Percentiles rank a stretch among this genome's conserved stretches.
Evolutionary conservation across 2,797 vertebrate genomes (phyloP).

Genomic region (Pseudochirops corinnae): DNA sequence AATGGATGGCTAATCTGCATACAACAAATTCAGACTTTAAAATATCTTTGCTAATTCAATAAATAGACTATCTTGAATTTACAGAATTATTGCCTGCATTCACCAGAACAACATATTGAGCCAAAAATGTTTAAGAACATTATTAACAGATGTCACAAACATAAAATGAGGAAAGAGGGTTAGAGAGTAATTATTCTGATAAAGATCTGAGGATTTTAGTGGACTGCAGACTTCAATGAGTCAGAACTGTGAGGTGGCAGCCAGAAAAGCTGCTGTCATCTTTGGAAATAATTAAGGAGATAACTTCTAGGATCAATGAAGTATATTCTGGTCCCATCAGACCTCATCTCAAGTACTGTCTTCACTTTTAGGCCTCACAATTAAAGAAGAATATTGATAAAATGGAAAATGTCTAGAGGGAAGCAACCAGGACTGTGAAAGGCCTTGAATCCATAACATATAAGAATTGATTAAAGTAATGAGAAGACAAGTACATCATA

Average conservation of each 20-base stretch:
- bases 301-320: no score
- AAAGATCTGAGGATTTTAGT: background rate
- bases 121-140: background rate
- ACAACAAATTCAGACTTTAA: background rate
- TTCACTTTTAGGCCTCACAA: background rate
- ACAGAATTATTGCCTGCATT: background rate
- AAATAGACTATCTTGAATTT: background rate
- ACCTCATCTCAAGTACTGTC: background rate
- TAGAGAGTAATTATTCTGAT: background rate
- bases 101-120: background rate
- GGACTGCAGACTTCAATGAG: background rate
- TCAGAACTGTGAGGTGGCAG: background rate
- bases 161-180: background rate
- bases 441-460: background rate
- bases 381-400: background rate
- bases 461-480: background rate
- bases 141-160: background rate
- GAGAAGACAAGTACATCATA: background rate
- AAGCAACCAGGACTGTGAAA: background rate
- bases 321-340: background rate
- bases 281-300: background rate
- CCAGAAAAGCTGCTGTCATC: background rate
- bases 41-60: background rate
- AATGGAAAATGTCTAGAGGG: background rate
- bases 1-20: background rate